Base-by-base conservation (phyloP, 2,888 invertebrate genomes). In the Dolichopus griseipennis region DNA sequence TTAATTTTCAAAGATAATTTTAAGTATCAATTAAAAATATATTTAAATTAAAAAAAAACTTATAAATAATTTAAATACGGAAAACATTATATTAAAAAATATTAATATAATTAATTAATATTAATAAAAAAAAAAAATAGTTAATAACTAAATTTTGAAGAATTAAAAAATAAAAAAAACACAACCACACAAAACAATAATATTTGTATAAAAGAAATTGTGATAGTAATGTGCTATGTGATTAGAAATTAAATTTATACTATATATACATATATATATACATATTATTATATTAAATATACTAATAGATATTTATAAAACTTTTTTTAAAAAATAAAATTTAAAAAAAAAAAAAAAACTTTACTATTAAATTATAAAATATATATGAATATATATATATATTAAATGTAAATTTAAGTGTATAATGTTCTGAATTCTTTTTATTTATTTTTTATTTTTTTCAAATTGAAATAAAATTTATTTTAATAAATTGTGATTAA, bases 151-250 rank as follows among this genome's bases (percentile, higher is more conserved):
- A 18, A 18, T 12, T 52, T 52, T 41, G 8, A 22, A 22, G 62
- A 12, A 12, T 62, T 21, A 62, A 62, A 62, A 62, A 22, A 12
- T 10, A 22, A 22, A 10, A 21, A 61, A 61, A 61, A 61, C n/a
- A 20, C 20, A 61, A 61, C 6, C 20, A 61, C 1, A 22, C 12
- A 22, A 62, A 22, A 61, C 52, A n/a, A 61, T 20, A 61, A n/a
- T 61, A 20, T 10, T 15, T 27, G 27, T 27, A 27, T n/a, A 18
- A 18, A 63, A 73, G 67, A 70, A 71, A 71, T 72, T 74, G 73
- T 72, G 73, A 74, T 71, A 70, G 72, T 74, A 72, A 72, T 74
- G 73, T 74, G 73, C 72, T 74, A 72, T 73, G 71, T 73, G 71
- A 73, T 73, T 71, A 69, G 71, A 73, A 72, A 63, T 27, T 63